phyloP scores from a whole-genome alignment of 1,140 invertebrate species.

The Zaprionus davidi region DNA sequence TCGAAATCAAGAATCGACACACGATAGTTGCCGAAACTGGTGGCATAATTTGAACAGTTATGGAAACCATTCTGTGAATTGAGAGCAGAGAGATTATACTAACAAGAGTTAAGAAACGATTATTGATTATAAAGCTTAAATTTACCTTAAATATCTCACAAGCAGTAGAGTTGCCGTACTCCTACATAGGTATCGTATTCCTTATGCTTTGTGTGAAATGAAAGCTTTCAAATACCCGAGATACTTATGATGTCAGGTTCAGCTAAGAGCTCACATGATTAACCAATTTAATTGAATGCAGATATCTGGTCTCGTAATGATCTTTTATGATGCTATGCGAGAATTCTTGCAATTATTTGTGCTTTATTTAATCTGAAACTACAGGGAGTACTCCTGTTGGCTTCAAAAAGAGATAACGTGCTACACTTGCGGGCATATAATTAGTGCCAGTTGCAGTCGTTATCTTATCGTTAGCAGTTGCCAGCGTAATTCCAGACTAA shows the following conservation, averaged over 20 bases:
- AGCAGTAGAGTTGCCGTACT: too few relatives aligned
- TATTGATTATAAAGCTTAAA: too few relatives aligned
- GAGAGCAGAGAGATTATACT: neutral
- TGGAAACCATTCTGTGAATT: conserved; percentile 29
- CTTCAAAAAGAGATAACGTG: conserved; percentile 4
- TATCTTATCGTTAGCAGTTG: conserved; percentile 43
- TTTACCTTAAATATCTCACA: too few relatives aligned
- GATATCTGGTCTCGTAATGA: neutral
- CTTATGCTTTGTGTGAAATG: too few relatives aligned
- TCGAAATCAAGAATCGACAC: conserved; percentile 62
- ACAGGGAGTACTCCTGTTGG: neutral
- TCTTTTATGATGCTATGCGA: neutral
- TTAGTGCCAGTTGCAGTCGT: conserved; percentile 19
- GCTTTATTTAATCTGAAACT: conserved; percentile 6
- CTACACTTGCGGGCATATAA: conserved; percentile 12
- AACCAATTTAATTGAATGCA: neutral
- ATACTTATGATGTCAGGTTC: too few relatives aligned
- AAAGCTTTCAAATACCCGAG: too few relatives aligned
- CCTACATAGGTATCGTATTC: too few relatives aligned
- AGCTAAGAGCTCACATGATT: neutral
- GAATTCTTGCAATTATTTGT: neutral
- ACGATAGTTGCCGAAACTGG: conserved; percentile 21
- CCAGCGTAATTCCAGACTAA: conserved; percentile 32
- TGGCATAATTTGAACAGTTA: conserved; percentile 67
- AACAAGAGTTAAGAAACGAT: neutral